phyloP scores from a whole-genome alignment of 2,113 vertebrate species.

The Paracyprichromis sp. region DNA sequence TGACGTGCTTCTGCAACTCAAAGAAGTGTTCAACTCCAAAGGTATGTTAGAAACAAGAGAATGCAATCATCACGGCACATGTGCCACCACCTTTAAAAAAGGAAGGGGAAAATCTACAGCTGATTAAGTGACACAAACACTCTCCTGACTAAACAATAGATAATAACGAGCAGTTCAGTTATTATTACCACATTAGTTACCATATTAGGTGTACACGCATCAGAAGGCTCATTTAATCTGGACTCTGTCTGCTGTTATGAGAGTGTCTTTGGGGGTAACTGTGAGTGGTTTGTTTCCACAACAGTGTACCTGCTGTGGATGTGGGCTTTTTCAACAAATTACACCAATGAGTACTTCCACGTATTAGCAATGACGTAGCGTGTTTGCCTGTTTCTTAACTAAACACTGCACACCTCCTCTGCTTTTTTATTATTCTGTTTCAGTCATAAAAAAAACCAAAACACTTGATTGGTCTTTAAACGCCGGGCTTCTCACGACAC shows the following conservation, averaged over 20 bases:
- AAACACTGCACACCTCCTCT: not conserved
- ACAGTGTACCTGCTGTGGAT: not conserved
- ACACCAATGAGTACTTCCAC: not conserved
- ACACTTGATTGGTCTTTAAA: not conserved
- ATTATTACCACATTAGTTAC: not conserved
- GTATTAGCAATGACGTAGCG: not conserved
- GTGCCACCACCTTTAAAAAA: not conserved
- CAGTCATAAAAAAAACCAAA: not conserved
- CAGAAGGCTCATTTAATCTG: not conserved
- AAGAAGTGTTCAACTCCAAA: slow-evolving; percentile 85
- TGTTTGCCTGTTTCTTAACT: not conserved
- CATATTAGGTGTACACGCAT: not conserved
- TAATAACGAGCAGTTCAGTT: not conserved
- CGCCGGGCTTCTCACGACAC: not conserved
- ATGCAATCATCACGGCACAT: not conserved
- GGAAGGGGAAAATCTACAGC: not conserved
- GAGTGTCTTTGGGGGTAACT: not conserved
- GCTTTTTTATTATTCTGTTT: not conserved
- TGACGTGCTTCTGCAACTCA: slow-evolving; percentile 87
- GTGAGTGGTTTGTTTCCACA: slow-evolving; percentile 7
- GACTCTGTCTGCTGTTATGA: not conserved
- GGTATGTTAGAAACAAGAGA: slow-evolving; percentile 61
- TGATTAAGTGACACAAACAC: not conserved
- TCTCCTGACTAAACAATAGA: not conserved
- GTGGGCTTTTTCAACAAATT: not conserved